Evolutionary conservation across 1,140 invertebrate species (phyloP).

Genomic region (Melipona quadrifasciata): DNA sequence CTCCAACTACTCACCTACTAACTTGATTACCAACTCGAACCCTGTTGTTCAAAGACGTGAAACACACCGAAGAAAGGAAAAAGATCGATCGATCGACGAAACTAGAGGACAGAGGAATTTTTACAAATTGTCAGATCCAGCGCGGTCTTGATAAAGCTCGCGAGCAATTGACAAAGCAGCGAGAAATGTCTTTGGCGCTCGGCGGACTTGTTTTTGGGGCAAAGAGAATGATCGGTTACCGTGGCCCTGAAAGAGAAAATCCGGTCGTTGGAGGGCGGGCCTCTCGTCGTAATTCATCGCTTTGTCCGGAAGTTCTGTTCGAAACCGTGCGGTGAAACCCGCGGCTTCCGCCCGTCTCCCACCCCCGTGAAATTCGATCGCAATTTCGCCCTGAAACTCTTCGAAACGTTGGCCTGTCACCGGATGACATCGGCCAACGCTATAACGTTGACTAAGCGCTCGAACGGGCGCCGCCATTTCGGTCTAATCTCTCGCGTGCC

Average conservation of each 20-base stretch:
- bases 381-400: constrained; percentile 2
- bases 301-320: constrained; percentile 55
- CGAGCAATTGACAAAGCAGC: not conserved
- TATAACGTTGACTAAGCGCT: constrained; percentile 21
- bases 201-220: not conserved
- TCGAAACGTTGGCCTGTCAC: not conserved
- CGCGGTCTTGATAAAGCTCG: too few species aligned
- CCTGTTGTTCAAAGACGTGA: not conserved
- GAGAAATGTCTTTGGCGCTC: not conserved
- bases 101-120: not conserved
- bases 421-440: not conserved
- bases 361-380: constrained; percentile 23
- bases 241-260: constrained; percentile 24
- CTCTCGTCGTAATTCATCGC: constrained; percentile 44
- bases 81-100: not conserved
- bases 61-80: not conserved
- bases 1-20: not conserved
- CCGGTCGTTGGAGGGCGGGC: constrained; percentile 21
- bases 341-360: not conserved
- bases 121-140: too few species aligned
- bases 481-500: not conserved
- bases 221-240: constrained; percentile 44
- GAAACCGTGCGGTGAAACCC: not conserved
- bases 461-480: not conserved
- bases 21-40: not conserved